Percentiles rank a stretch among this genome's conserved stretches.
These are phyloP conservation scores for Albula glossodonta DNA, from an alignment of 2,113 vertebrate species.

Conservation along the genomic window DNA sequence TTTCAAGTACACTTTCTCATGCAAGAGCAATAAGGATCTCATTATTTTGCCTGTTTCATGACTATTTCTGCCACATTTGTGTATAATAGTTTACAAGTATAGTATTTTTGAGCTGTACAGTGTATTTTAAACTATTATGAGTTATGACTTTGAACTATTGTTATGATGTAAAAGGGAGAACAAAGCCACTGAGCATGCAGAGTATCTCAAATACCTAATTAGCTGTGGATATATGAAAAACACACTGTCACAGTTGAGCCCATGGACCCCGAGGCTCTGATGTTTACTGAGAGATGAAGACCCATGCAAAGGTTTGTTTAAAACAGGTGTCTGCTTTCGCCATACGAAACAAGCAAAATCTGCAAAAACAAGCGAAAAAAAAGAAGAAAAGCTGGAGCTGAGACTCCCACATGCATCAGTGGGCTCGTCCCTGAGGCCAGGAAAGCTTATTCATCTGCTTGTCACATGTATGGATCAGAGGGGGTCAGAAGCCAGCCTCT, in stretches of 20 bases:
- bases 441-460: constrained; percentile 45
- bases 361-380: background rate
- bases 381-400: background rate
- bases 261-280: background rate
- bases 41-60: constrained; percentile 54
- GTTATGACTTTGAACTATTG: no score
- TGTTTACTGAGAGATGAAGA: background rate
- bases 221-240: no score
- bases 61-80: constrained; percentile 8
- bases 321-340: constrained; percentile 17
- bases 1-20: constrained; percentile 30
- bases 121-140: no score
- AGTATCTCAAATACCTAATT: no score
- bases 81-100: no score
- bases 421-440: constrained; percentile 32
- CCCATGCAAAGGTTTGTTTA: constrained; percentile 8
- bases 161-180: no score
- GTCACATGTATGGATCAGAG: constrained; percentile 48
- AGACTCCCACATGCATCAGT: background rate
- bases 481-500: constrained; percentile 45
- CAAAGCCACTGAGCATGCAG: no score
- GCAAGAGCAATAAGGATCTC: constrained; percentile 32
- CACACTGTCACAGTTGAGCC: background rate
- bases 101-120: background rate
- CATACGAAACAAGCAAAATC: background rate